Conservation (phyloP, 1,140 invertebrate species). For the Scylla paramamosain region DNA sequence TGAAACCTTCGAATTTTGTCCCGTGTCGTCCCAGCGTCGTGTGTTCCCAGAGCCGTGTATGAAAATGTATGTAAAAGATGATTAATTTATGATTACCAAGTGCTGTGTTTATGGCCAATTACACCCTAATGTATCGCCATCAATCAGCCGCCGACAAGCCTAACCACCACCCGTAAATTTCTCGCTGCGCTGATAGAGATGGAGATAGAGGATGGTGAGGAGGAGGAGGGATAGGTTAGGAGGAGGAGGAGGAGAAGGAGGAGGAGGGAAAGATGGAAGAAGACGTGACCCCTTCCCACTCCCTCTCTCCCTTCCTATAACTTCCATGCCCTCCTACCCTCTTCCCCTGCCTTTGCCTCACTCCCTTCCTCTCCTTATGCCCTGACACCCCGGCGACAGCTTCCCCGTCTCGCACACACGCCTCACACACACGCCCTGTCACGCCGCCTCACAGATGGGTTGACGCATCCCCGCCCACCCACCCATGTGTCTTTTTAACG, state of each 20-base stretch:
- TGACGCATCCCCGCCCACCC: too few species aligned
- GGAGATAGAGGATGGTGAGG: neutral
- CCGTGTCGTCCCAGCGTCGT: too few species aligned
- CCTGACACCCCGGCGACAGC: too few species aligned
- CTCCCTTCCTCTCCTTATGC: too few species aligned
- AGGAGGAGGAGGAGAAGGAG: neutral
- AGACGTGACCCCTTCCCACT: neutral
- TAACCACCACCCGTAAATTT: constrained; percentile 21
- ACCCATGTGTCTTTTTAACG: too few species aligned
- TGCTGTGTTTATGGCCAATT: neutral
- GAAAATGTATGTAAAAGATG: constrained; percentile 4
- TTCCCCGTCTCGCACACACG: too few species aligned
- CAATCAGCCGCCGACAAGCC: neutral
- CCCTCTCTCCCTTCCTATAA: too few species aligned
- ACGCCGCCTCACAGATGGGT: too few species aligned
- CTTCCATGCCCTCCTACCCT: too few species aligned
- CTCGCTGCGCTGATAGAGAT: neutral
- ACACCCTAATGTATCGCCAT: constrained; percentile 13
- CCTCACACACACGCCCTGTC: too few species aligned
- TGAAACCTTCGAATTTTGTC: too few species aligned
- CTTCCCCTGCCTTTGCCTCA: too few species aligned
- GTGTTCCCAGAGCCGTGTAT: neutral
- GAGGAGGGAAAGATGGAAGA: neutral
- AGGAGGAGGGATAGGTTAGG: neutral
- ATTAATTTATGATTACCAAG: constrained; percentile 16